Conservation (phyloP, 2,113 vertebrate genomes). For the Irena cyanogastra region DNA sequence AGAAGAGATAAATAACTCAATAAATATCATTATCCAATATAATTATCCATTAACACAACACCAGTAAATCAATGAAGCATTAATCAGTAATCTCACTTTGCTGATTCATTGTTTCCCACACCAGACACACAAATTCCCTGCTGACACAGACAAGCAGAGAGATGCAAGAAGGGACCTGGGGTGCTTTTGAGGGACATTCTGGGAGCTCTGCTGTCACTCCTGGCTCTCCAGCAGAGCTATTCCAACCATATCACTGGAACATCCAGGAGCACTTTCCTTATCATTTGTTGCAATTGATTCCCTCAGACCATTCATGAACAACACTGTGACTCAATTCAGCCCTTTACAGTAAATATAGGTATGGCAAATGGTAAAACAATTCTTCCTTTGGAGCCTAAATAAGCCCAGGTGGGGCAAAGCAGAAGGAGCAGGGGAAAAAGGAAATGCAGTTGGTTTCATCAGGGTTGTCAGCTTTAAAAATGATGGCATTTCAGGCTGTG, state of each 20-base stretch:
- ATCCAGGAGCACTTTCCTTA: not conserved
- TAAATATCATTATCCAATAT: not conserved
- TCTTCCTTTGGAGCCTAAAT: not conserved
- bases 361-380: not conserved
- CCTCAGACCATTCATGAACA: not conserved
- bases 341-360: not conserved
- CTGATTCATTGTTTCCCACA: not conserved
- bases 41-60: not conserved
- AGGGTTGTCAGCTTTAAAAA: not conserved
- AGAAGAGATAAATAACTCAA: not conserved
- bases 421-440: not conserved
- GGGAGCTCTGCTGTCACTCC: not conserved
- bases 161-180: not conserved
- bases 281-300: not conserved
- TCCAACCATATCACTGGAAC: not conserved
- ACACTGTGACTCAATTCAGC: not conserved
- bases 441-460: not conserved
- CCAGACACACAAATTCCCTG: not conserved
- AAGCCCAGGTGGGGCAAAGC: not conserved
- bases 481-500: not conserved
- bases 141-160: not conserved
- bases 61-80: not conserved
- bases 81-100: not conserved
- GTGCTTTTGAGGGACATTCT: not conserved
- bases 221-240: not conserved